Evolutionary conservation across 1,140 invertebrate species (phyloP), one percentile per base, ranked within the genome.

Genomic region (Rhopalosiphum maidis): DNA sequence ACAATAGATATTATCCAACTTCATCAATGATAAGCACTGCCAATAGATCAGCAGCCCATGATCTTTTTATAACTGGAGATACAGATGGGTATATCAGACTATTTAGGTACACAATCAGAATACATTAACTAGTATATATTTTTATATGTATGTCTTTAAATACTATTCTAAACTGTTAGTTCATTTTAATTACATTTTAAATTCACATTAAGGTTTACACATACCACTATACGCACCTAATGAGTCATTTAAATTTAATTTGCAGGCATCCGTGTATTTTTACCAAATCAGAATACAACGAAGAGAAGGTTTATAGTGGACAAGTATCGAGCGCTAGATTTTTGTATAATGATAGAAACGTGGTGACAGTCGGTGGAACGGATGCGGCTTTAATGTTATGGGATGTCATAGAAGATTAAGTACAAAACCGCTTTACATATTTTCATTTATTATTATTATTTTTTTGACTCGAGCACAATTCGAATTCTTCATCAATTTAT

Each of bases 341-440:
- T 95, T 95, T 98, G 4, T 98, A 97, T 95, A 98, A 98, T 94
- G 98, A 99, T 95, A 96, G 97, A 60, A 97, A 98, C 94, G 95
- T 99, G 30, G 97, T 99, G 22, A 98, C 97, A 2, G 97, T 98
- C 15, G 98, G 98, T 41, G 98, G 98, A n/a, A 97, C 97, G 94
- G 98, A 99, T 95, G 98, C 98, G 89, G 97, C 98, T 82, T 96
- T 99, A 9, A 98, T 99, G 97, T 96, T 99, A 94, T 99, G 98
- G 98, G 97, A 98, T 95, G 95, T 98, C 93, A 97, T 97, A 94
- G 97, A 97, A 95, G 97, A 97, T 95, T 91, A 88, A 83, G 51
- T 86, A 54, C 43, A 85, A 86, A 85, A 86, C 51, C 48, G 77
- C 48, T 93, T 93, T 54, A 85, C 3, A 93, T 41, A 55, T 30